These are phyloP conservation scores for Panulirus ornatus DNA, from an alignment of 1,140 invertebrate species.

Conservation along the genomic window DNA sequence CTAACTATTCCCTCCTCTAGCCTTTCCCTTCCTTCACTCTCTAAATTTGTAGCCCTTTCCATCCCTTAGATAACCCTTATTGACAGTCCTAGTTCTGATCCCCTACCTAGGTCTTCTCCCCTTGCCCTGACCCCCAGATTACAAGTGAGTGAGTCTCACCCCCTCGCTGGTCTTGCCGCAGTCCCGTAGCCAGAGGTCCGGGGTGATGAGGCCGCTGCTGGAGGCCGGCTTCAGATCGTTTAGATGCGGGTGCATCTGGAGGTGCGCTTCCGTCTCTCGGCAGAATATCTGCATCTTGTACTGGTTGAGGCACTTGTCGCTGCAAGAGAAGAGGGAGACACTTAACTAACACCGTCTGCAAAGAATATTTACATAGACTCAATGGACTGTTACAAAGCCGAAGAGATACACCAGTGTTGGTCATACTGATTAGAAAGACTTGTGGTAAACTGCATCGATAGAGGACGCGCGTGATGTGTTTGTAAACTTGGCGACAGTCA, in stretches of 20 bases:
- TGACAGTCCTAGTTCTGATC: too few species aligned
- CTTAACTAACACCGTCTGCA: too few species aligned
- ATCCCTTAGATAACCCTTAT: too few species aligned
- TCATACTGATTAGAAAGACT: too few species aligned
- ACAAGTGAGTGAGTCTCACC: background rate
- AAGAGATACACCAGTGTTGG: too few species aligned
- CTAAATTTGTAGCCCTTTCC: background rate
- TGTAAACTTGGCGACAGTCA: too few species aligned
- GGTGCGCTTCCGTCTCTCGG: conserved; percentile 91
- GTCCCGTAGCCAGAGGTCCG: conserved; percentile 91
- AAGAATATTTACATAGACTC: conserved; percentile 84
- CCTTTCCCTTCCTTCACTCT: background rate
- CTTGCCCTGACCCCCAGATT: too few species aligned
- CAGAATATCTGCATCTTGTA: conserved; percentile 98
- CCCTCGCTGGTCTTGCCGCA: conserved; percentile 87
- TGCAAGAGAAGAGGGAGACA: conserved; percentile 81
- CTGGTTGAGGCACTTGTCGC: conserved; percentile 94
- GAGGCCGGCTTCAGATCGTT: conserved; percentile 66
- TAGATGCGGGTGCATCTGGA: conserved; percentile 84
- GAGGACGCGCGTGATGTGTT: too few species aligned
- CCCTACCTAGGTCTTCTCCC: background rate
- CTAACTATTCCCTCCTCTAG: background rate
- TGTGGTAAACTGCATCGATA: too few species aligned
- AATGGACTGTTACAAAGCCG: too few species aligned
- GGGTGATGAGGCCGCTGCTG: conserved; percentile 77